Evolutionary conservation across 2,888 invertebrate species (phyloP).

Genomic region (Oscheius onirici): DNA sequence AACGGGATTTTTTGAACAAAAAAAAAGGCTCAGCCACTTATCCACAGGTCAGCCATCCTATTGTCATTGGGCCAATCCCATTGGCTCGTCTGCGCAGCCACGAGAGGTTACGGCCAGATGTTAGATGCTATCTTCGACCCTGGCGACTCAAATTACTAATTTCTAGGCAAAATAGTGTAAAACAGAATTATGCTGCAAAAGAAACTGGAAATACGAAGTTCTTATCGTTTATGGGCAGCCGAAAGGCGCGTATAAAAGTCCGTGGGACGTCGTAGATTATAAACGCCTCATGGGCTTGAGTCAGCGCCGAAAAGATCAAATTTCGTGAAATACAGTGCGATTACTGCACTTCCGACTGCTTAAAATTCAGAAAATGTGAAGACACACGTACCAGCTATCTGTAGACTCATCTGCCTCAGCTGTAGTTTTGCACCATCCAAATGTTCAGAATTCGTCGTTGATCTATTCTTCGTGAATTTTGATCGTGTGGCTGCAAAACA

Average conservation of each 20-base stretch:
- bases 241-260: background rate
- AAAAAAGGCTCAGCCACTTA: too few species aligned
- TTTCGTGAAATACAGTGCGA: background rate
- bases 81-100: background rate
- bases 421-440: conserved; percentile 21
- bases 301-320: background rate
- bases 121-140: background rate
- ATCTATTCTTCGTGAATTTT: background rate
- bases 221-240: background rate
- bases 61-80: background rate
- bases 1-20: background rate
- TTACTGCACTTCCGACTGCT: background rate
- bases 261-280: background rate
- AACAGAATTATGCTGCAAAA: background rate
- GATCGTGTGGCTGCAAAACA: background rate
- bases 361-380: background rate
- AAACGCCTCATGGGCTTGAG: background rate
- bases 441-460: background rate
- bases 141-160: too few species aligned
- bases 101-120: background rate
- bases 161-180: background rate
- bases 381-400: conserved; percentile 10
- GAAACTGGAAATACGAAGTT: background rate
- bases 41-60: too few species aligned
- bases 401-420: conserved; percentile 17